Conservation (phyloP, 1,140 invertebrate genomes). For the Lanistes nyassanus region DNA sequence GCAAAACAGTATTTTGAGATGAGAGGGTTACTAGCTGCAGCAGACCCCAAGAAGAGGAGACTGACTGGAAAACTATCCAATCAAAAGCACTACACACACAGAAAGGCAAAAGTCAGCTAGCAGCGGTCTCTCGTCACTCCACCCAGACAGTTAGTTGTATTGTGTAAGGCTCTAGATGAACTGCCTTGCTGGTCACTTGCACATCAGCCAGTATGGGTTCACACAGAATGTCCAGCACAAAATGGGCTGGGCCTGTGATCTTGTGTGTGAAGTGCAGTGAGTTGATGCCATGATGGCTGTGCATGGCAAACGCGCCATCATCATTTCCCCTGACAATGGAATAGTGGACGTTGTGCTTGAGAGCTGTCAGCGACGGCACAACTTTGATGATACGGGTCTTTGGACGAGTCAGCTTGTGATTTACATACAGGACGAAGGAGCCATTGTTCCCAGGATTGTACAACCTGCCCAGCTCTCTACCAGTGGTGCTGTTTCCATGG, state of each 20-base stretch:
- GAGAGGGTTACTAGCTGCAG: background rate
- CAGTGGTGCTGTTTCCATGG: too few species aligned
- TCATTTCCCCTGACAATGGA: slow-evolving; percentile 76
- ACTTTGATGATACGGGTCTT: slow-evolving; percentile 55
- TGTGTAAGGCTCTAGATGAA: slow-evolving; percentile 46
- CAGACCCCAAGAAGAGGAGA: background rate
- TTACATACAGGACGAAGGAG: slow-evolving; percentile 43
- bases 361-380: slow-evolving; percentile 47
- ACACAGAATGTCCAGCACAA: slow-evolving; percentile 50
- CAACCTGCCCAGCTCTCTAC: too few species aligned
- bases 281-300: slow-evolving; percentile 72
- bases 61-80: background rate
- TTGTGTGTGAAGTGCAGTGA: slow-evolving; percentile 55
- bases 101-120: background rate
- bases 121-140: slow-evolving; percentile 27
- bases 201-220: slow-evolving; percentile 43
- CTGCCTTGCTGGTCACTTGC: slow-evolving; percentile 37
- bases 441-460: too few species aligned
- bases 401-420: slow-evolving; percentile 45
- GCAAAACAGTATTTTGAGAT: background rate
- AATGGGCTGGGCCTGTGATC: slow-evolving; percentile 36
- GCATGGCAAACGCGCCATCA: slow-evolving; percentile 74
- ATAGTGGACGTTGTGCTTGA: slow-evolving; percentile 74
- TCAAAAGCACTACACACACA: background rate
- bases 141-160: slow-evolving; percentile 50